Evolutionary conservation across 2,113 vertebrate species (phyloP).

Genomic region (Hoplias malabaricus): DNA sequence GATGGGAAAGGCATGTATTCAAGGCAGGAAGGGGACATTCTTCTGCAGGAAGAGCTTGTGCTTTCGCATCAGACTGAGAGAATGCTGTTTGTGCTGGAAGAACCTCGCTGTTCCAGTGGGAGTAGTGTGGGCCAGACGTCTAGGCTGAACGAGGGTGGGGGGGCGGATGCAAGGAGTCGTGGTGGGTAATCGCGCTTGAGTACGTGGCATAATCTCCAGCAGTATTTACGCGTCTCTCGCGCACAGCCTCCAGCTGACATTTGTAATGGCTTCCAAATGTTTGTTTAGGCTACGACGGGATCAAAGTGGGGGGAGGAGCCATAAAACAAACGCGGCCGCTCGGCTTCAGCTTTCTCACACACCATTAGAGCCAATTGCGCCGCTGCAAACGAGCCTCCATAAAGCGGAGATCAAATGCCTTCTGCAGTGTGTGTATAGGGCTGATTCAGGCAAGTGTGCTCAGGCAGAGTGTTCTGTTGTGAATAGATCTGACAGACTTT

Average conservation of each 20-base stretch:
- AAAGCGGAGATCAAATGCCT: conserved; percentile 39
- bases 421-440: neutral
- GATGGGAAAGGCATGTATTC: neutral
- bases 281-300: conserved; percentile 54
- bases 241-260: conserved; percentile 49
- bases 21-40: neutral
- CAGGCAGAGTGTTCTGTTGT: conserved; percentile 56
- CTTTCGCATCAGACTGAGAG: conserved; percentile 21
- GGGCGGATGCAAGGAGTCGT: conserved; percentile 53
- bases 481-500: conserved; percentile 54
- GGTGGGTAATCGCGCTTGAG: conserved; percentile 45
- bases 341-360: conserved; percentile 55
- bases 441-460: neutral
- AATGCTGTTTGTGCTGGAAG: too few relatives aligned
- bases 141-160: conserved; percentile 15
- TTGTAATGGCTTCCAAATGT: conserved; percentile 61
- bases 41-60: conserved; percentile 3
- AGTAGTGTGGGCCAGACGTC: conserved; percentile 30
- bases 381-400: conserved; percentile 55
- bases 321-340: conserved; percentile 46
- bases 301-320: conserved; percentile 26
- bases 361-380: conserved; percentile 65
- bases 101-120: conserved; percentile 20
- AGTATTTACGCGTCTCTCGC: conserved; percentile 50
- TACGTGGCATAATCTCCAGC: conserved; percentile 39